phyloP scores from a whole-genome alignment of 2,888 invertebrate genomes.

The Cantharis lateralis region DNA sequence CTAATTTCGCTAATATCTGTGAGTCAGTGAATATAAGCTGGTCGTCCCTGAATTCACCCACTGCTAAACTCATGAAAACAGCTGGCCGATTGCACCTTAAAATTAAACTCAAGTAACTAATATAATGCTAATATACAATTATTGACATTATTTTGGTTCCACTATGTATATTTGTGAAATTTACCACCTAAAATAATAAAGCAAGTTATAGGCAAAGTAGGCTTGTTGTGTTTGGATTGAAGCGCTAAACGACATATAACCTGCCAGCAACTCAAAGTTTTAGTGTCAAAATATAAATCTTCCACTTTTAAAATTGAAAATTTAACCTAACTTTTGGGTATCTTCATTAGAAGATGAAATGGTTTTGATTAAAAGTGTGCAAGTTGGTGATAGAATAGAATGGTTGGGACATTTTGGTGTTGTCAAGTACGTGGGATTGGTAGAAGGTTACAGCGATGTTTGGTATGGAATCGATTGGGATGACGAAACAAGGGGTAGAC shows the following conservation, averaged over 20 bases:
- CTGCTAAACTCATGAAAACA: no score
- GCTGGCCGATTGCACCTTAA: no score
- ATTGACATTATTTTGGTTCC: no score
- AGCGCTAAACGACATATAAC: not conserved
- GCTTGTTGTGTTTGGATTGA: no score
- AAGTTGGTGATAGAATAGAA: slow-evolving; percentile 51
- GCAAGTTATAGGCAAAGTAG: no score
- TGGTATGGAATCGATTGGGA: slow-evolving; percentile 99
- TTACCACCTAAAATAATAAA: no score
- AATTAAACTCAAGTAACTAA: no score
- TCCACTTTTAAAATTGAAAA: not conserved
- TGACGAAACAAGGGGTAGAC: slow-evolving; percentile 84
- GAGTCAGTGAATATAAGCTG: no score
- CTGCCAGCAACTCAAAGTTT: not conserved
- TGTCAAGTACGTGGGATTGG: slow-evolving; percentile 77
- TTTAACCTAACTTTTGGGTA: slow-evolving; percentile 8
- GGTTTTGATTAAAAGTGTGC: slow-evolving; percentile 9
- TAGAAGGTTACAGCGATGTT: slow-evolving; percentile 68
- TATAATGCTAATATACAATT: no score
- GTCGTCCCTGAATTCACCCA: no score
- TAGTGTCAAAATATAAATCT: not conserved
- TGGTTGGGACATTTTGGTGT: slow-evolving; percentile 59
- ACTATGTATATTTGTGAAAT: no score
- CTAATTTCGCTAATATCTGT: no score
- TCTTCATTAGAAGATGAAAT: slow-evolving; percentile 15